A percentile compares a stretch with the other conserved stretches of the same genome.
phyloP scores from a whole-genome alignment of 2,888 invertebrate species.

The Alcis repandata region DNA sequence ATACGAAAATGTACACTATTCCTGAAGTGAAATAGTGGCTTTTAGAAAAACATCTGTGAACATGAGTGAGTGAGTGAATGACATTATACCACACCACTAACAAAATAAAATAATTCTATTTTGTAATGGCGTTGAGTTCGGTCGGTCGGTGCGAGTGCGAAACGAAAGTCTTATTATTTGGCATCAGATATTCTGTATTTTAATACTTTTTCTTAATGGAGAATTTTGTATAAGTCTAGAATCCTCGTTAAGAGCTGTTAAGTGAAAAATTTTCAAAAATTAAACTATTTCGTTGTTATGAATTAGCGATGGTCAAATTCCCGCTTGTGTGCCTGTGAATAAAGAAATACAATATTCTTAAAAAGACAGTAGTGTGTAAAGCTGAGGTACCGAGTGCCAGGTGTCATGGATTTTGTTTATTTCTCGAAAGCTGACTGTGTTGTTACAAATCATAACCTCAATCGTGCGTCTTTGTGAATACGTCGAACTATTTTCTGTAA shows the following conservation, averaged over 20 bases:
- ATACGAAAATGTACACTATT: constrained; percentile 55
- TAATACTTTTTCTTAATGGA: constrained; percentile 10
- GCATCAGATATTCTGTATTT: constrained; percentile 44
- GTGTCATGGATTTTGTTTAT: constrained; percentile 64
- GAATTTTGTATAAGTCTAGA: constrained; percentile 13
- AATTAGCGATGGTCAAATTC: constrained; percentile 66
- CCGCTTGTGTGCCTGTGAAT: constrained; percentile 64
- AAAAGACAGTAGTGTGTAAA: constrained; percentile 53
- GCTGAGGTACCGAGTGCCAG: constrained; percentile 48
- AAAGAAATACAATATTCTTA: constrained; percentile 54
- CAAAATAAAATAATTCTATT: constrained; percentile 49
- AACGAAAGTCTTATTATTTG: constrained; percentile 42
- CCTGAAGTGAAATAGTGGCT: constrained; percentile 39
- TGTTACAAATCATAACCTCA: constrained; percentile 80
- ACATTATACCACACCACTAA: constrained; percentile 33
- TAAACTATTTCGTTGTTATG: constrained; percentile 49
- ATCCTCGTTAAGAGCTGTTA: constrained; percentile 14
- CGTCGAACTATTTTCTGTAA: constrained; percentile 70
- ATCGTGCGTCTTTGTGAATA: constrained; percentile 76
- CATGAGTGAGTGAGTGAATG: constrained; percentile 62
- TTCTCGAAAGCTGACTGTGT: constrained; percentile 67
- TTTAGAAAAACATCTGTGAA: constrained; percentile 43
- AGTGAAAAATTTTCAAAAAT: constrained; percentile 28
- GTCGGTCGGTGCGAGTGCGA: constrained; percentile 56
- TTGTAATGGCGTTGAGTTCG: constrained; percentile 64